Conservation (phyloP, 92 coral and sea anemone genomes). For the Phymanthus crucifer region DNA sequence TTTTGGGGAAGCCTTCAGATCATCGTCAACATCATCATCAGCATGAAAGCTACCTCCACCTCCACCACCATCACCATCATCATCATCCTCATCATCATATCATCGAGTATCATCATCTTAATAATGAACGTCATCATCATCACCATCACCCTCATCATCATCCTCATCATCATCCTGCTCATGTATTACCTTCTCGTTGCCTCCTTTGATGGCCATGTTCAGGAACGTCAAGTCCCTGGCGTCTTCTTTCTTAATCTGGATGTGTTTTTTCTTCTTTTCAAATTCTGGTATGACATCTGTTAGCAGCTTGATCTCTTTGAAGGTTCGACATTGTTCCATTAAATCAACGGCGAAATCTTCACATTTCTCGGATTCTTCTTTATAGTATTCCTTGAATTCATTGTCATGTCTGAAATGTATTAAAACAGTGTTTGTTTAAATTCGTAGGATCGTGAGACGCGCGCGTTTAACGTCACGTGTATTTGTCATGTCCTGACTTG, state of each 20-base stretch:
- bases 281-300: constrained; percentile 47
- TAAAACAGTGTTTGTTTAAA: not conserved
- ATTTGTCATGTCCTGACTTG: too few species aligned
- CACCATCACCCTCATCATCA: too few species aligned
- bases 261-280: constrained; percentile 29
- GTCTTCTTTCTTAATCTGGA: constrained; percentile 25
- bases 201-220: constrained; percentile 55
- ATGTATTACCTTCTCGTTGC: constrained; percentile 52
- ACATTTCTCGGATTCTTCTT: constrained; percentile 41
- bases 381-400: constrained; percentile 55
- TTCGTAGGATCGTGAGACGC: not conserved
- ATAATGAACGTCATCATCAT: too few species aligned
- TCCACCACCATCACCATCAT: too few species aligned
- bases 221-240: constrained; percentile 54
- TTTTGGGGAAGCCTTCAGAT: too few species aligned
- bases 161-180: too few species aligned
- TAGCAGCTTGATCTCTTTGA: constrained; percentile 53
- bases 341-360: constrained; percentile 68
- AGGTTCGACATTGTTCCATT: constrained; percentile 68
- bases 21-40: too few species aligned
- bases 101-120: too few species aligned
- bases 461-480: too few species aligned
- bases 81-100: too few species aligned
- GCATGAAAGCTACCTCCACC: too few species aligned
- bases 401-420: constrained; percentile 26